Evolutionary conservation across 2,797 vertebrate genomes (phyloP).

Genomic region (Loriculus beryllinus): DNA sequence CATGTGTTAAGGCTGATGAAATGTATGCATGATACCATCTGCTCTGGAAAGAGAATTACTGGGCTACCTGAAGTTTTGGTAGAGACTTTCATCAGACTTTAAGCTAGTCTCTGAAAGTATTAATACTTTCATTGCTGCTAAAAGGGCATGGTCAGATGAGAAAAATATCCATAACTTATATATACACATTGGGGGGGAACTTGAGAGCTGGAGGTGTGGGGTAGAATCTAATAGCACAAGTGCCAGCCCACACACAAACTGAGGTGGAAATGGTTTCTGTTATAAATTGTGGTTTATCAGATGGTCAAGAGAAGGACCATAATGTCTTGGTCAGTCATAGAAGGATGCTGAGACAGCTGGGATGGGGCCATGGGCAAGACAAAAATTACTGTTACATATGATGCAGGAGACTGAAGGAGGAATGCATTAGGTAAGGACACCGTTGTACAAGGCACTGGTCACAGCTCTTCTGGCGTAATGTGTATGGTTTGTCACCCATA

Average conservation of each 20-base stretch:
- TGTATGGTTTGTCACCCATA: neutral
- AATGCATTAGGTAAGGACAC: rapidly evolving
- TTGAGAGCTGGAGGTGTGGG: neutral
- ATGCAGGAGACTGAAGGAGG: neutral
- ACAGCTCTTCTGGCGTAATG: neutral
- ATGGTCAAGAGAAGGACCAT: neutral
- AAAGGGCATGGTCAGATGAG: neutral
- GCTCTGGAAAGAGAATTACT: neutral
- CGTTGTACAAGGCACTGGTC: neutral
- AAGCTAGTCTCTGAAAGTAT: neutral
- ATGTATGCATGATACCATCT: neutral
- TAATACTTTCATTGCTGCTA: neutral
- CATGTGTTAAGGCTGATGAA: neutral
- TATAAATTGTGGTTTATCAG: neutral
- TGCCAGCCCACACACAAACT: neutral
- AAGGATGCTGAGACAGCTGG: neutral
- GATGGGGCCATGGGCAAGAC: neutral
- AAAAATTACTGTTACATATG: neutral
- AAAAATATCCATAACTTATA: neutral
- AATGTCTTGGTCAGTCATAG: neutral
- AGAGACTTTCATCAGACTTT: neutral
- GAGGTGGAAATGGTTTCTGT: neutral
- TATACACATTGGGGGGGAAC: neutral
- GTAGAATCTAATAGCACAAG: neutral
- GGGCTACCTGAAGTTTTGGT: neutral